phyloP scores from a whole-genome alignment of 2,113 vertebrate genomes.

The Motacilla alba region DNA sequence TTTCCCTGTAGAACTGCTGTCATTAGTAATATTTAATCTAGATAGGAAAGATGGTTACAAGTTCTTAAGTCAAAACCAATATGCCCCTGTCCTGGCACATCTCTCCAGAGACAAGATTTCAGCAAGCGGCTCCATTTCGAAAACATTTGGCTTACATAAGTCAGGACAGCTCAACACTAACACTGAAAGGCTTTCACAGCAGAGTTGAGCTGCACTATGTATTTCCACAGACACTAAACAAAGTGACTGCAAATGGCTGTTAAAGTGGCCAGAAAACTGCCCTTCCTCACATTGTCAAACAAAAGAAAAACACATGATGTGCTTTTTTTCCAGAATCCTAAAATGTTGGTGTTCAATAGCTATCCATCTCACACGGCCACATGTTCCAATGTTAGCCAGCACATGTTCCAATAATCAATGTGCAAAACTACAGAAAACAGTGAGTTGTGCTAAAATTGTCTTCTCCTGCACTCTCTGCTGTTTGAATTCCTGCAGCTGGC shows the following conservation, averaged over 20 bases:
- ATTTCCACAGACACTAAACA: neutral
- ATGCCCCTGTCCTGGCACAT: neutral
- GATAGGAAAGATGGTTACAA: conserved; percentile 6
- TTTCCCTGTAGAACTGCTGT: neutral
- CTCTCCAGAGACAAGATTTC: neutral
- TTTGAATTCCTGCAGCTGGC: neutral
- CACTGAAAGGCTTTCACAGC: neutral
- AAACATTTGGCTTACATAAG: neutral
- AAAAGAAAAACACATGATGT: neutral
- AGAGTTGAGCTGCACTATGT: neutral
- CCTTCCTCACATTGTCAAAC: neutral
- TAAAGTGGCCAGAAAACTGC: neutral
- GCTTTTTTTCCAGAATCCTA: neutral
- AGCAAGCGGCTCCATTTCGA: neutral
- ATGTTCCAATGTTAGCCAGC: neutral
- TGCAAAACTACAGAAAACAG: neutral
- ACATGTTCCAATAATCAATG: neutral
- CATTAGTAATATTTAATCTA: conserved; percentile 31
- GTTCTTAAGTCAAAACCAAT: conserved; percentile 9
- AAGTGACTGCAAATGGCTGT: neutral
- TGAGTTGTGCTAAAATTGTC: neutral
- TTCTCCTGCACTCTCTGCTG: neutral
- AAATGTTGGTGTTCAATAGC: neutral
- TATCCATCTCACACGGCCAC: neutral
- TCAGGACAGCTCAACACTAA: neutral